Base-by-base conservation (phyloP, 2,888 invertebrate species). In the Conistra vaccinii region DNA sequence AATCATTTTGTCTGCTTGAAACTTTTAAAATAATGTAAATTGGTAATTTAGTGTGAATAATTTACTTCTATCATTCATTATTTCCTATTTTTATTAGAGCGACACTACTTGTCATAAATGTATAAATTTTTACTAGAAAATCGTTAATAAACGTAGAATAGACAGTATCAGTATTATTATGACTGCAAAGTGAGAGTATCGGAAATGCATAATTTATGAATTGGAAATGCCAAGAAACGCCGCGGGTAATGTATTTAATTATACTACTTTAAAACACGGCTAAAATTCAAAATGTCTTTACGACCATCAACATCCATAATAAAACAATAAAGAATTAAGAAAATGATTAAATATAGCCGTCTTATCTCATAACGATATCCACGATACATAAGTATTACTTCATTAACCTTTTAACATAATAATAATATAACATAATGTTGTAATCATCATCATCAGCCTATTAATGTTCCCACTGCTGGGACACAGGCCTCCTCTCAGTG, bases 331-430 rank as follows among this genome's bases (percentile, higher is more conserved):
- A 72, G 23, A 66, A 45, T 55, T 76, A 66, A 67, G 39, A 63
- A 62, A 76, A 72, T 66, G 4, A 72, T 69, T 58, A 57, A 67
- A 69, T 53, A 60, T 45, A 14, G 48, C 14, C 23, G 9, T 69
- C 7, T 71, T 75, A 80, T 63, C 69, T 69, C 17, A 12, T 42
- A 76, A 61, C 55, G 26, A 69, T 79, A 51, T 83, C 12, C 63
- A 68, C 17, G 68, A 79, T 83, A 74, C 65, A 65, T 87, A 84
- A 76, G 78, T 81, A 84, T 79, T 78, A 82, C 76, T 80, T 82
- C 78, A 85, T 79, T 84, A 84, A 81, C 71, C 75, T 85, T 51
- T 73, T 77, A 70, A 62, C 63, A 72, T 60, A 45, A 71, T 65
- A 70, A 74, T 78, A 72, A 72, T 72, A 42, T 60, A 66, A 42